These are phyloP conservation scores for Phalloptychus januarius DNA, from an alignment of 2,797 vertebrate species.

Conservation along the genomic window DNA sequence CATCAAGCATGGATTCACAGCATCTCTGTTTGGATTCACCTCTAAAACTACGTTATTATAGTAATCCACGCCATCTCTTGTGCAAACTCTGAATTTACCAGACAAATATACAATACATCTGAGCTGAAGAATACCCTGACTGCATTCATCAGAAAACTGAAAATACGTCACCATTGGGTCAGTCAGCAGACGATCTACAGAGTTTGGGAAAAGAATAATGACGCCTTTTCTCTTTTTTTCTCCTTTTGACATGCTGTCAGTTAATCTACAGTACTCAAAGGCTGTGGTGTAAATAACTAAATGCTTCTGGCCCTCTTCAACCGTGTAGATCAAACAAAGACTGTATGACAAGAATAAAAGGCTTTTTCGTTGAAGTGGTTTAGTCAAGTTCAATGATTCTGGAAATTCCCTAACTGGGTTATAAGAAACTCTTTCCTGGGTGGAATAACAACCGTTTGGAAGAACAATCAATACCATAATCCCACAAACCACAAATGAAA, in stretches of 20 bases:
- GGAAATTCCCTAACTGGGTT: neutral
- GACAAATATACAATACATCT: neutral
- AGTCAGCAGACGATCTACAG: neutral
- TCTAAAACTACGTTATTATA: too few species aligned
- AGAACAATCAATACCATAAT: neutral
- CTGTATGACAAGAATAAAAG: neutral
- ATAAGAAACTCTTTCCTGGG: neutral
- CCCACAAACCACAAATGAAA: neutral
- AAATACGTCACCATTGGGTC: neutral
- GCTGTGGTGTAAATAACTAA: neutral
- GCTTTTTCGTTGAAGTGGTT: neutral
- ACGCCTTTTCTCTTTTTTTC: too few species aligned
- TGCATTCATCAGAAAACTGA: neutral
- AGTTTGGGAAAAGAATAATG: neutral
- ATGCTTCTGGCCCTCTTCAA: too few species aligned
- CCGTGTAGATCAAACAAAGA: too few species aligned
- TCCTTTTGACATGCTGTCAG: too few species aligned
- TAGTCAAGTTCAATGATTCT: neutral
- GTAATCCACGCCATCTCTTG: neutral
- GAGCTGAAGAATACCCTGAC: neutral
- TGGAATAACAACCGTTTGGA: neutral
- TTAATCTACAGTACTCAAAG: neutral
- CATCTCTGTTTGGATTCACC: neutral
- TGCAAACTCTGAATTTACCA: slow-evolving; percentile 5
- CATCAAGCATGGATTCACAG: neutral